phyloP scores from a whole-genome alignment of 2,888 invertebrate species.

The Leucozona laternaria region DNA sequence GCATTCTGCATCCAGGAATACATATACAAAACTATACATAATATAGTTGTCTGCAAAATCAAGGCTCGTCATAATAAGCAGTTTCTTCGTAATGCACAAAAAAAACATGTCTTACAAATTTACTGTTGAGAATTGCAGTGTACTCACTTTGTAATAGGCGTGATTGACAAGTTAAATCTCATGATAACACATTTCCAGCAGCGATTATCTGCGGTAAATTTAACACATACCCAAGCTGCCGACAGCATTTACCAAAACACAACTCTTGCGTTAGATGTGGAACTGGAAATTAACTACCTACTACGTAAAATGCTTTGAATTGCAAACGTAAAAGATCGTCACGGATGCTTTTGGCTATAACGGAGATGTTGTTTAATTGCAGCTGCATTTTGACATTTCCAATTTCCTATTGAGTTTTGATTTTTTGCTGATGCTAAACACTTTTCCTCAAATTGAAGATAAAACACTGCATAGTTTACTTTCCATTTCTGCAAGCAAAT shows the following conservation, averaged over 20 bases:
- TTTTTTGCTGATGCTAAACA: not conserved
- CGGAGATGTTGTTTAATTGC: not conserved
- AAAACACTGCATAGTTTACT: too few species aligned
- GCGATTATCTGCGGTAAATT: not conserved
- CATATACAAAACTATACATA: too few species aligned
- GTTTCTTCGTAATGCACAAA: not conserved
- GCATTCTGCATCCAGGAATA: too few species aligned
- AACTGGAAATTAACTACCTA: not conserved
- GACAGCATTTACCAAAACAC: not conserved
- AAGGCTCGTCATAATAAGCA: not conserved
- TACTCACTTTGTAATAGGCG: slow-evolving; percentile 6
- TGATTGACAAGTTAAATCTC: slow-evolving; percentile 1
- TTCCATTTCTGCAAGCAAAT: too few species aligned
- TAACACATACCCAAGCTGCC: not conserved
- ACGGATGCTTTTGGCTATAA: not conserved
- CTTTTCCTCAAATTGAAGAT: not conserved
- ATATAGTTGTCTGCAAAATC: not conserved
- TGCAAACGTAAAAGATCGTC: not conserved
- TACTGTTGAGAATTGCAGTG: not conserved
- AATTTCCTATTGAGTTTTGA: too few species aligned
- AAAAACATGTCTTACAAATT: not conserved
- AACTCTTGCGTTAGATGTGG: not conserved
- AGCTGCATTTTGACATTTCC: not conserved
- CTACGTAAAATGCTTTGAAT: not conserved
- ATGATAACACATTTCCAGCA: not conserved